phyloP scores from a whole-genome alignment of 2,113 vertebrate genomes.

The Sphaerodactylus townsendi region DNA sequence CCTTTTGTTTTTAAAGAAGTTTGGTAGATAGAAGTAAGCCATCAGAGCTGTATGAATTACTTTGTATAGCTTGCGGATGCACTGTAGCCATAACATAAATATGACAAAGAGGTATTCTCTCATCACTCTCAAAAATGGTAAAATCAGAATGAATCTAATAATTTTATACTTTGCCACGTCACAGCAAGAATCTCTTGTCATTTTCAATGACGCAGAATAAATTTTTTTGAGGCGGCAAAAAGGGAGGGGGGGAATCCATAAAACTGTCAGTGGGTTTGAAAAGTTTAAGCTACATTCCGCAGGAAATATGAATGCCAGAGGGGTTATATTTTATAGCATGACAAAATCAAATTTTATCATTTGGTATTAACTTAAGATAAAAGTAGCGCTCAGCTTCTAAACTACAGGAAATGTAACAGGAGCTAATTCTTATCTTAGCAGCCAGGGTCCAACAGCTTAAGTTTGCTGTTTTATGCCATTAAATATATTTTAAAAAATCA shows the following conservation, averaged over 20 bases:
- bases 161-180: background rate
- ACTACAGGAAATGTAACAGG: background rate
- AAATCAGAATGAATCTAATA: background rate
- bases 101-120: background rate
- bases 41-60: background rate
- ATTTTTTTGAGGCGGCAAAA: constrained; percentile 29
- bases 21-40: background rate
- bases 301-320: constrained; percentile 24
- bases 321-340: background rate
- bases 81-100: background rate
- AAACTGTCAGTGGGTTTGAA: constrained; percentile 31
- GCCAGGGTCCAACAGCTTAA: background rate
- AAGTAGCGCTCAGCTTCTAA: background rate
- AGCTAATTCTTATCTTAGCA: constrained; percentile 1
- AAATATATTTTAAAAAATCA: background rate
- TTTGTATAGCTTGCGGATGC: background rate
- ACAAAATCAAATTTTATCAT: constrained; percentile 4
- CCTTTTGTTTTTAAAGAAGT: rapidly evolving
- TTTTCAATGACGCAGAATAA: background rate
- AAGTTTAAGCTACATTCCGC: constrained; percentile 8
- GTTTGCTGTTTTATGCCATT: background rate
- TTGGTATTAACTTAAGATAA: constrained; percentile 1
- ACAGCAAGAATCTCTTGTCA: background rate
- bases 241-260: background rate
- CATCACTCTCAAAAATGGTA: background rate